These are phyloP conservation scores for Stylophora pistillata DNA, from an alignment of 64 coral and sea anemone species.

Conservation along the genomic window DNA sequence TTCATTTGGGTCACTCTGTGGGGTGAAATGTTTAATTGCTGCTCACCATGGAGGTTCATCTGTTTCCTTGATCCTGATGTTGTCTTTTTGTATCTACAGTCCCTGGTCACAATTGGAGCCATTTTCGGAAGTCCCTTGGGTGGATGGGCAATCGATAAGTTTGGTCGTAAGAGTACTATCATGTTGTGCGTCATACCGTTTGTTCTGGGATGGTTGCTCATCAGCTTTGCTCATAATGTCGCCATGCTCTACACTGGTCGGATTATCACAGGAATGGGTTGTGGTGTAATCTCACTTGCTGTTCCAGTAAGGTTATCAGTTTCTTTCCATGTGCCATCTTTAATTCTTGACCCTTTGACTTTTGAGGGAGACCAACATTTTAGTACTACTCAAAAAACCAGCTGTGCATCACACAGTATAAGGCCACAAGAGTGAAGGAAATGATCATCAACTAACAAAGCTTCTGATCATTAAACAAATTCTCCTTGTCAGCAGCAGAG, in stretches of 20 bases:
- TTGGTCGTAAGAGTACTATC: constrained; percentile 72
- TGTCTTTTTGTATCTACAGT: constrained; percentile 29
- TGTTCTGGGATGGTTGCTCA: constrained; percentile 75
- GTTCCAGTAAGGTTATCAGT: constrained; percentile 73
- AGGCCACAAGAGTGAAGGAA: too few species aligned
- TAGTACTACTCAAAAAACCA: too few species aligned
- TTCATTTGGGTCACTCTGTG: too few species aligned
- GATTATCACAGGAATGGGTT: constrained; percentile 61
- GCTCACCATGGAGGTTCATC: too few species aligned
- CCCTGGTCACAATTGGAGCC: constrained; percentile 50
- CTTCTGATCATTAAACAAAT: too few species aligned
- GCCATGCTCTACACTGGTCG: constrained; percentile 71
- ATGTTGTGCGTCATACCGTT: constrained; percentile 67
- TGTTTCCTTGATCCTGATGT: not conserved
- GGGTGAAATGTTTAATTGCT: too few species aligned
- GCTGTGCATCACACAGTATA: too few species aligned
- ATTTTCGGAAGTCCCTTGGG: constrained; percentile 44
- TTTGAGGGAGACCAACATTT: too few species aligned
- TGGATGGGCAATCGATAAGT: constrained; percentile 51
- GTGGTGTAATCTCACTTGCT: constrained; percentile 68
- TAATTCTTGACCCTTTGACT: too few species aligned
- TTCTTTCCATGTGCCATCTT: too few species aligned
- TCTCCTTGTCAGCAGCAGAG: too few species aligned
- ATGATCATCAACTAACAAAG: too few species aligned
- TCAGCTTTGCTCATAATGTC: constrained; percentile 41